These are phyloP conservation scores for Pipistrellus kuhlii DNA, from an alignment of 2,797 vertebrate species.

Conservation along the genomic window DNA sequence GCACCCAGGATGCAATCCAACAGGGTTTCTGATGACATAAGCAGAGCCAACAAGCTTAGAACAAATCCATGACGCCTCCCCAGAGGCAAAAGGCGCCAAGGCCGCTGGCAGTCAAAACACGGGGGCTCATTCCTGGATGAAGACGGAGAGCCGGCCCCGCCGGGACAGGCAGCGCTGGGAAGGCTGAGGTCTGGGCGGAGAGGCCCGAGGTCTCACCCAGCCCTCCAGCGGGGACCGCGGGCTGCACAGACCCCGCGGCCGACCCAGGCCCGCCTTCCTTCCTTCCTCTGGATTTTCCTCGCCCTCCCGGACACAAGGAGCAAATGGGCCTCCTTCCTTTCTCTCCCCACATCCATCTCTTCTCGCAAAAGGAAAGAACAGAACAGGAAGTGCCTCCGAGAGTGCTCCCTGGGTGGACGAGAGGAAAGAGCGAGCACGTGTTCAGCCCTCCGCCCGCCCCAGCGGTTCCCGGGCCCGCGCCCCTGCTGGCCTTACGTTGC, in stretches of 20 bases:
- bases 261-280: slow-evolving; percentile 61
- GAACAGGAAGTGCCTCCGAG: slow-evolving; percentile 71
- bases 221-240: neutral
- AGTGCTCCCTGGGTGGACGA: slow-evolving; percentile 77
- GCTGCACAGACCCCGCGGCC: slow-evolving; percentile 43
- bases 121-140: neutral
- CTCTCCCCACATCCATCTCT: slow-evolving; percentile 77
- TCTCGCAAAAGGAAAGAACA: slow-evolving; percentile 77
- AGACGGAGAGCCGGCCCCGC: neutral
- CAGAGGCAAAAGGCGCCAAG: neutral
- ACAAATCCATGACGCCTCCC: neutral
- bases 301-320: slow-evolving; percentile 76
- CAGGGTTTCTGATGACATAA: neutral
- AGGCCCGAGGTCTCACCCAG: neutral
- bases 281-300: slow-evolving; percentile 65
- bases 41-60: neutral
- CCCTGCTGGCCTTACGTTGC: slow-evolving; percentile 94
- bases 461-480: neutral
- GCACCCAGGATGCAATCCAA: neutral
- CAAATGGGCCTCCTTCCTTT: slow-evolving; percentile 73
- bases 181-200: neutral
- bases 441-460: slow-evolving; percentile 17
- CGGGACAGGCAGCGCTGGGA: neutral
- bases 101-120: neutral
- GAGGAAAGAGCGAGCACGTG: slow-evolving; percentile 75